Base-by-base conservation (phyloP, 2,888 invertebrate species). In the Byasa hedistus region DNA sequence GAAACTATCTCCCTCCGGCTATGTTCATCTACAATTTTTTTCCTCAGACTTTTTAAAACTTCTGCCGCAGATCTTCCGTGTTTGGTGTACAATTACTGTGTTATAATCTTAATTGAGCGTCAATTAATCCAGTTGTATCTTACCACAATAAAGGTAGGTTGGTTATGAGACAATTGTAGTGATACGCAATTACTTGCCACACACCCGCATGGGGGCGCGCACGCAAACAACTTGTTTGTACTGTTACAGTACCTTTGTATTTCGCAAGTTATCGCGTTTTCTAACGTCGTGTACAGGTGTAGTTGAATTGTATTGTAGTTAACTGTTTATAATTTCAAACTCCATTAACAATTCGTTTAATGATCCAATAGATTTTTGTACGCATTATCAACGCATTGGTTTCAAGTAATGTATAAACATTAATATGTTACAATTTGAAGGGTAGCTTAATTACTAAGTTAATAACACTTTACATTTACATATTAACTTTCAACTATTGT, bases 121-220 rank as follows among this genome's bases (percentile, higher is more conserved):
- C 24, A 60, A 61, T 61, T 61, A 61, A 61, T 61, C 52, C 7
- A 32, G 32, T 32, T 21, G 51, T n/a, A 23, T 27, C 8, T 52
- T 54, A 52, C 64, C 58, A 54, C 64, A 64, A 54, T 68, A 64
- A 69, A 67, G 61, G 67, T 57, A 52, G 21, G n/a, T 60, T 32
- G n/a, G 15, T 22, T 19, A 7, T 24, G 61, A 24, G 27, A 57
- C 62, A 58, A 57, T 17, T 39, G 7, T 55, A 21, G 68, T 74
- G 68, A 73, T 73, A 74, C 73, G 72, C 71, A 73, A 74, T 72
- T 75, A 72, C 71, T 71, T 69, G 68, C 68, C 69, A 70, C 71
- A 72, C 68, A 69, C 78, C 78, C 78, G 77, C 76, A 78, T 76
- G n/a, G 68, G 69, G 66, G 63, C 32, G 32, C 65, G 68, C 62